A percentile compares a stretch with the other conserved stretches of the same genome.
Evolutionary conservation across 2,797 vertebrate species (phyloP).

Genomic region (Huso huso): DNA sequence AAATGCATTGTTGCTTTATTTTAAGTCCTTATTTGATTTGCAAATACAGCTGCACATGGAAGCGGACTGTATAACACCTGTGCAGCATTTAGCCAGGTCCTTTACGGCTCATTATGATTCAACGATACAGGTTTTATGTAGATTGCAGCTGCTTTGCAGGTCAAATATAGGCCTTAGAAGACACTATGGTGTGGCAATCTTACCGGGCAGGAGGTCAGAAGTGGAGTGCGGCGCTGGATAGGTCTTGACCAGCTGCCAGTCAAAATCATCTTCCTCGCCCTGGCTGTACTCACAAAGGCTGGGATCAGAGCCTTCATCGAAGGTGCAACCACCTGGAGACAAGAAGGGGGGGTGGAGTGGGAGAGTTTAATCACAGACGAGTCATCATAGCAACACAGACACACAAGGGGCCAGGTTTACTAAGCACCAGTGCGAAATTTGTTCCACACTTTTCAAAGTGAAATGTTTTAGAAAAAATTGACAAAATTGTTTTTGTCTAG

Average conservation of each 20-base stretch:
- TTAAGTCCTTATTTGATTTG: too few species aligned
- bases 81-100: not conserved
- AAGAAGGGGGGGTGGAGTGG: conserved; percentile 6
- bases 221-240: conserved; percentile 63
- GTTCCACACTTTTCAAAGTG: too few species aligned
- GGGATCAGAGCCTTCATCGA: conserved; percentile 79
- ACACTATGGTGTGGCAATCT: conserved; percentile 35
- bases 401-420: not conserved
- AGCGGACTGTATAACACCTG: too few species aligned
- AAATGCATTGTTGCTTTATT: too few species aligned
- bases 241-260: conserved; percentile 80
- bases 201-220: conserved; percentile 82
- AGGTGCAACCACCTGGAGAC: conserved; percentile 80
- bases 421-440: not conserved
- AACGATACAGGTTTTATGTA: not conserved
- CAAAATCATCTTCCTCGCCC: conserved; percentile 86
- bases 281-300: conserved; percentile 86
- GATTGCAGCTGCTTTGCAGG: not conserved
- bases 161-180: not conserved
- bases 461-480: too few species aligned
- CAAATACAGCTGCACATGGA: too few species aligned
- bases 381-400: not conserved
- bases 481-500: too few species aligned
- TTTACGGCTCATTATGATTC: not conserved
- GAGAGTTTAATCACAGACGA: not conserved